Evolutionary conservation across 2,888 invertebrate species (phyloP), one percentile per base, ranked within the genome.

Genomic region (Chalcis sispes): DNA sequence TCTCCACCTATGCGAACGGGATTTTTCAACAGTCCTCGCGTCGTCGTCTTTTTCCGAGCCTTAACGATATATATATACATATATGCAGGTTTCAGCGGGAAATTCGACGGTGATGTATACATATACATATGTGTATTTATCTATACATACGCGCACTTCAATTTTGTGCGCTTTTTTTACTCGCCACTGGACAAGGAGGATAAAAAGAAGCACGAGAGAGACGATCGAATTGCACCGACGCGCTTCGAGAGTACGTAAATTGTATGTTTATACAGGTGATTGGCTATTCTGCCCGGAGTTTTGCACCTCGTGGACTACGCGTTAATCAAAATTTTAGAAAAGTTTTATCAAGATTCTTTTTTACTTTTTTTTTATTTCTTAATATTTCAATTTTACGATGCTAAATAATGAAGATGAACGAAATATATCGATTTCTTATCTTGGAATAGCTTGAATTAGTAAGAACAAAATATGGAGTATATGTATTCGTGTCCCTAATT

Each of bases 251-350:
- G 25, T 27, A 20, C 25, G 13, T 13, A 18, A 18, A 42, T 42
- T 58, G 15, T 20, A 1, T 67, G 56, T 67, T 67, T 56, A 67
- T 67, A 67, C 20, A 56, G 29, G 42, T 58, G 67, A 69, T 69
- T 58, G 67, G 36, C 32, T 36, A 65, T 65, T 50, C 32, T 29
- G 58, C 18, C n/a, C n/a, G n/a, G 13, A 29, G 67, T 56, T 56
- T 56, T 48, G 20, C 10, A 20, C 7, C 64, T 1, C 15, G 20
- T 25, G 18, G n/a, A 32, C 4, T 48, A 10, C 10, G 18, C 25
- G 23, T 66, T 52, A 8, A 66, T 66, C 52, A 52, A 56, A 67
- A 56, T 27, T 42, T 65, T 46, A 4, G 10, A 18, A 32, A 23
- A 18, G 18, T 32, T 56, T 56, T 32, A 32, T 32, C n/a, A 32